A percentile compares a stretch with the other conserved stretches of the same genome.
Evolutionary conservation across 2,888 invertebrate species (phyloP).

Genomic region (Stegana nigrithorax): DNA sequence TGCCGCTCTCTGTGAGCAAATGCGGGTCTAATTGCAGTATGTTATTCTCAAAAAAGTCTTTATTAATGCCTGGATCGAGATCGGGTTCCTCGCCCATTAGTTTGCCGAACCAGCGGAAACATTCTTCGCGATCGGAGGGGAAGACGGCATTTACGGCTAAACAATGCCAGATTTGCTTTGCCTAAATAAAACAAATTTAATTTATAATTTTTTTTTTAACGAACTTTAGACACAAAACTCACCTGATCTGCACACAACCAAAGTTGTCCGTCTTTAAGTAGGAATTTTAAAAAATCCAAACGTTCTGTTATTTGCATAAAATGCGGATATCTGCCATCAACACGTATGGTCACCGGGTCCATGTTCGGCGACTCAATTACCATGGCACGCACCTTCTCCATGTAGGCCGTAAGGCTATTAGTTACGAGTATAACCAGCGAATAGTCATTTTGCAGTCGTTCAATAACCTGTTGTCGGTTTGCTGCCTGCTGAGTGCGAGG

Average conservation of each 20-base stretch:
- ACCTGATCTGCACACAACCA: conserved; percentile 95
- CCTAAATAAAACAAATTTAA: conserved; percentile 62
- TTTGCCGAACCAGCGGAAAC: conserved; percentile 98
- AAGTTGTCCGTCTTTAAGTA: conserved; percentile 93
- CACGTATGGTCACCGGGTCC: conserved; percentile 76
- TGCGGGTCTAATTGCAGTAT: conserved; percentile 92
- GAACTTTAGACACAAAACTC: conserved; percentile 7
- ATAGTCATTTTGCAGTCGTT: conserved; percentile 90
- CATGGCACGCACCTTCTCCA: conserved; percentile 82
- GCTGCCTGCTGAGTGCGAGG: conserved; percentile 69
- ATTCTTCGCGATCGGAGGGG: conserved; percentile 92
- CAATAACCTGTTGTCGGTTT: conserved; percentile 82
- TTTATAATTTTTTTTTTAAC: neutral
- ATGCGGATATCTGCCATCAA: conserved; percentile 93
- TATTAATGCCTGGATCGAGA: conserved; percentile 93
- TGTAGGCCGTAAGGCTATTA: conserved; percentile 89
- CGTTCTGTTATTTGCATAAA: conserved; percentile 93
- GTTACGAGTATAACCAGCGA: conserved; percentile 93
- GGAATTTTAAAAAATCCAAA: conserved; percentile 90
- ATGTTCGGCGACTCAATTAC: conserved; percentile 73
- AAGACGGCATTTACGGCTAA: conserved; percentile 94
- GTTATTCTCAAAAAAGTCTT: conserved; percentile 95
- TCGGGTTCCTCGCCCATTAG: conserved; percentile 97
- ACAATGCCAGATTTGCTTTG: conserved; percentile 97
- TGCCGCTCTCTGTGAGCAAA: conserved; percentile 92